Percentiles rank a stretch among this genome's conserved stretches.
These are phyloP conservation scores for Temnothorax nylanderi DNA, from an alignment of 1,140 invertebrate genomes.

Conservation along the genomic window DNA sequence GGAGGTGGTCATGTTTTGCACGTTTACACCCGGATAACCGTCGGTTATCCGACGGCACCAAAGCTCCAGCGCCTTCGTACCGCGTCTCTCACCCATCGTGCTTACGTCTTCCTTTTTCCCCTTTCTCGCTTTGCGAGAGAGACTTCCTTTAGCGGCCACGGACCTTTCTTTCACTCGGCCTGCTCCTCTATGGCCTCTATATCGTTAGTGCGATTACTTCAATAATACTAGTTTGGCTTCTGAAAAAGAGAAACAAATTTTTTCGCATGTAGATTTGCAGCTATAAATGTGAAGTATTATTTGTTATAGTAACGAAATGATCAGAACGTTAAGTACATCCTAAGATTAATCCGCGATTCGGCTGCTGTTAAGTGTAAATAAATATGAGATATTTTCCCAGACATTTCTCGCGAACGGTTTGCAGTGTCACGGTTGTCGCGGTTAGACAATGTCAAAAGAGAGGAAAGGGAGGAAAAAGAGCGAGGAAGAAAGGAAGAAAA, in stretches of 20 bases:
- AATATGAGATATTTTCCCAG: slow-evolving; percentile 8
- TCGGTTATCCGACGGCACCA: slow-evolving; percentile 95
- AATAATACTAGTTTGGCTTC: not conserved
- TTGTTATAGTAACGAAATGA: not conserved
- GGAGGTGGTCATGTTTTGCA: slow-evolving; percentile 96
- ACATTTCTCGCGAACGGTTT: not conserved
- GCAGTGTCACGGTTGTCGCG: not conserved
- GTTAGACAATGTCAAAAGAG: not conserved
- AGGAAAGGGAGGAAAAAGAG: not conserved
- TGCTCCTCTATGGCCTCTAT: not conserved
- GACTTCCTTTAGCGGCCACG: not conserved
- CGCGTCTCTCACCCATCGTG: slow-evolving; percentile 92
- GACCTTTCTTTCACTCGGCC: not conserved
- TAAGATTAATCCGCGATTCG: not conserved
- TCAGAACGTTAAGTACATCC: no score
- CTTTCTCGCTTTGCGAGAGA: not conserved
- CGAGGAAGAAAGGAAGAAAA: not conserved
- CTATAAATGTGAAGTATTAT: not conserved
- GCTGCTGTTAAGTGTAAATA: not conserved
- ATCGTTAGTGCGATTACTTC: not conserved
- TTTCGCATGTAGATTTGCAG: not conserved
- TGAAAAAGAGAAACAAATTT: slow-evolving; percentile 26
- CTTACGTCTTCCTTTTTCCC: slow-evolving; percentile 66
- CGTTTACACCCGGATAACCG: slow-evolving; percentile 94
- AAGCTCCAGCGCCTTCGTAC: slow-evolving; percentile 94